These are phyloP conservation scores for Sarotherodon lohbergeri DNA, from an alignment of 2,113 vertebrate species.

Conservation along the genomic window DNA sequence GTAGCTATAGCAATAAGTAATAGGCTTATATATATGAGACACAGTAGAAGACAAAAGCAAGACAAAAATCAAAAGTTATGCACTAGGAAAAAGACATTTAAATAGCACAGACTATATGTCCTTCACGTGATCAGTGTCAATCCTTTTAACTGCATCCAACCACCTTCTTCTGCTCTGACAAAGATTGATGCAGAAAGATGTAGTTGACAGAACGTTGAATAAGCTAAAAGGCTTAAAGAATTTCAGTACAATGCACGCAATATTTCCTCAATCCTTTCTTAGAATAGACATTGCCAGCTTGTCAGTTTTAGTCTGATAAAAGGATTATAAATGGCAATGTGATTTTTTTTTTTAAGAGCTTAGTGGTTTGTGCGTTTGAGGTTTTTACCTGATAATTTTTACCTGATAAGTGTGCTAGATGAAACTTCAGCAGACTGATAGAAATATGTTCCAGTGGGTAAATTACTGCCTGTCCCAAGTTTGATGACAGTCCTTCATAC, in stretches of 20 bases:
- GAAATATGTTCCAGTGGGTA: background rate
- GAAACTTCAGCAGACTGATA: background rate
- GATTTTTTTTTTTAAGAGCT: background rate
- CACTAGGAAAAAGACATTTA: background rate
- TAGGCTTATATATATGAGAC: background rate
- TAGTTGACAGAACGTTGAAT: background rate
- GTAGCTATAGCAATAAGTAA: background rate
- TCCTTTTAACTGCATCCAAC: background rate
- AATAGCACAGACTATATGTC: background rate
- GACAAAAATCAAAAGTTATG: background rate
- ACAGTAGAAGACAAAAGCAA: background rate
- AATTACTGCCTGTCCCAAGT: background rate
- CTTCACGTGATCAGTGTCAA: background rate
- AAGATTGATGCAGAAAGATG: background rate
- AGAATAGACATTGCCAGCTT: background rate
- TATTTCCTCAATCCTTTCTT: background rate
- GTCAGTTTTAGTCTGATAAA: background rate
- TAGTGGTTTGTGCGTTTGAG: background rate
- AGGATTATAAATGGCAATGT: background rate
- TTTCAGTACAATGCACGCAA: background rate
- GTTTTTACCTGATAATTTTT: background rate
- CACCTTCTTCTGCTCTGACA: background rate
- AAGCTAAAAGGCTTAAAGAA: background rate
- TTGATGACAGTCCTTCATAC: background rate
- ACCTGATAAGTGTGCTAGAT: background rate